These are phyloP conservation scores for Brachypalpus laphriformis DNA, from an alignment of 2,888 invertebrate genomes.

Conservation along the genomic window DNA sequence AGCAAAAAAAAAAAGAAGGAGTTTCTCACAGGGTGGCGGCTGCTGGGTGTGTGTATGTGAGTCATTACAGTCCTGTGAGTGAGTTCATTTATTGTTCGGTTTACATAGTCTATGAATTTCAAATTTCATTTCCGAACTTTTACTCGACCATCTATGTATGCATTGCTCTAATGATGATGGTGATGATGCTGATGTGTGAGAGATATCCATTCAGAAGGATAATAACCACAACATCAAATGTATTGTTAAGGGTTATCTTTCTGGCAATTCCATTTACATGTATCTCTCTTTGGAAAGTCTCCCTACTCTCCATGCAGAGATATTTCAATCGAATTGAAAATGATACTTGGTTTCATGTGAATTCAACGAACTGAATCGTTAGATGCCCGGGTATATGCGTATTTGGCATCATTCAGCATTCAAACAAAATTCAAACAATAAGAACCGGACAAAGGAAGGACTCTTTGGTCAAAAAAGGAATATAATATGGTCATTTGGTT, in stretches of 20 bases:
- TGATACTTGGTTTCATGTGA: conserved; percentile 61
- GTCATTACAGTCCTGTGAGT: conserved; percentile 48
- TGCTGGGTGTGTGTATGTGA: background rate
- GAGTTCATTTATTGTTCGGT: conserved; percentile 67
- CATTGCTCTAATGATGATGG: conserved; percentile 21
- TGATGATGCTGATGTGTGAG: conserved; percentile 61
- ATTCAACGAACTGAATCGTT: conserved; percentile 48
- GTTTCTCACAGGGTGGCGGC: background rate
- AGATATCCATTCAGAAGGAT: conserved; percentile 67
- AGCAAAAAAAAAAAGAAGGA: background rate
- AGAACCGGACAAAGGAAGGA: conserved; percentile 19
- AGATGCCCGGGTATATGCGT: background rate
- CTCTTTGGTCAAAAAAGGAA: conserved; percentile 1
- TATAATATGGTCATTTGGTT: conserved; percentile 31
- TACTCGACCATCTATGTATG: background rate
- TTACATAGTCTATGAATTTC: conserved; percentile 67
- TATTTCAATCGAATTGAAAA: conserved; percentile 63
- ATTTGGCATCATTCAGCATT: conserved; percentile 48
- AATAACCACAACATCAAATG: conserved; percentile 68
- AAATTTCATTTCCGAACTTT: conserved; percentile 63
- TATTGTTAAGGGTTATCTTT: conserved; percentile 66
- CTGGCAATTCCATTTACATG: conserved; percentile 59
- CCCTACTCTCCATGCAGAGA: background rate
- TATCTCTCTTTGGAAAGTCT: background rate
- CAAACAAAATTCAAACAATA: conserved; percentile 24